Evolutionary conservation across 2,888 invertebrate genomes (phyloP).

Genomic region (Itoplectis maculator): DNA sequence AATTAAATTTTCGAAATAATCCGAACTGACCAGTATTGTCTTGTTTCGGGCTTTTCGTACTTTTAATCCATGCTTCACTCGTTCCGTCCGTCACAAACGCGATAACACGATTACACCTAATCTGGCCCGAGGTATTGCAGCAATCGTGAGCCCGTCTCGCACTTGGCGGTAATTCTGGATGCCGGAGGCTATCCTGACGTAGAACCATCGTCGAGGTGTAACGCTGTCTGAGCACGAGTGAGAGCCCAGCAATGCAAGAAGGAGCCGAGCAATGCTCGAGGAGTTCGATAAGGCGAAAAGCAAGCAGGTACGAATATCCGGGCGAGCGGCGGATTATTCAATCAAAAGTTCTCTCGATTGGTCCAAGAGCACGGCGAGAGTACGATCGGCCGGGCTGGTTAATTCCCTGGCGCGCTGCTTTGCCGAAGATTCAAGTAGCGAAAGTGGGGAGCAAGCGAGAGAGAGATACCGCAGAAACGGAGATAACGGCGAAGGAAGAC

Average conservation of each 20-base stretch:
- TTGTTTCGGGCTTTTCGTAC: background rate
- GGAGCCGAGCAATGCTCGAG: no score
- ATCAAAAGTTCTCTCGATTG: slow-evolving; percentile 58
- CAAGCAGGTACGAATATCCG: background rate
- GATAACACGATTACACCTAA: slow-evolving; percentile 39
- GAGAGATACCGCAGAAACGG: slow-evolving; percentile 17
- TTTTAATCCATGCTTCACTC: background rate
- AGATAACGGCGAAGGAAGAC: slow-evolving; percentile 10
- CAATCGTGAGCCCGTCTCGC: slow-evolving; percentile 3
- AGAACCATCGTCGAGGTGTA: background rate
- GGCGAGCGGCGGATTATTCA: slow-evolving; percentile 44
- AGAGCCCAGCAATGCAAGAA: background rate
- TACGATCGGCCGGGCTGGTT: slow-evolving; percentile 43
- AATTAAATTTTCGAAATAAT: background rate
- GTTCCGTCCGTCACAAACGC: background rate
- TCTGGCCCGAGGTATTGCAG: background rate
- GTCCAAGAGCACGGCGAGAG: slow-evolving; percentile 34
- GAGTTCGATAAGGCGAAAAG: slow-evolving; percentile 16
- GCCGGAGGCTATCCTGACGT: slow-evolving; percentile 28
- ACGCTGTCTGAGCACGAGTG: slow-evolving; percentile 6
- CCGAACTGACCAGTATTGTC: background rate
- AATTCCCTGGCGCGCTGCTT: slow-evolving; percentile 45
- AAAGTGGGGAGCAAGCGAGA: slow-evolving; percentile 16
- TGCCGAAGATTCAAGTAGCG: slow-evolving; percentile 35
- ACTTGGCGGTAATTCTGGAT: slow-evolving; percentile 6